Base-by-base conservation (phyloP, 2,888 invertebrate genomes). In the Cephus runcator region DNA sequence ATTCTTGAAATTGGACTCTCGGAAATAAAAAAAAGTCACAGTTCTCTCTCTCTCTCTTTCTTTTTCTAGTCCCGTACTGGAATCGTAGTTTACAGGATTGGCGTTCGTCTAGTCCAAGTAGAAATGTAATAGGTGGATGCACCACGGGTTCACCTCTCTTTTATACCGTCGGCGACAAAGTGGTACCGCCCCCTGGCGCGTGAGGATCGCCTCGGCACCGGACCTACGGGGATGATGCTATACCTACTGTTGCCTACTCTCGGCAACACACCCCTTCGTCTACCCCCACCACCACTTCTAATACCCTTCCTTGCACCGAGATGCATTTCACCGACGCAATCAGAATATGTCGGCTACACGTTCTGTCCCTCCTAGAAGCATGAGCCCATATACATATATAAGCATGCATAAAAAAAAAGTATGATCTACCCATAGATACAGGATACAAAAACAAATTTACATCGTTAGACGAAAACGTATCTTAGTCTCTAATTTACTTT, bases 101-200 rank as follows among this genome's bases (percentile, higher is more conserved):
- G 56, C 56, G 56, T 23, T 56, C 56, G 56, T 56, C 56, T 56
- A 56, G 73, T 76, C 82, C 84, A 83, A 83, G 85, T 86, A 85
- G 83, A 81, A 86, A 82, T 83, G 87, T 86, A 86, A 87, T 88
- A 87, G 86, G 86, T 84, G 83, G 85, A 85, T 85, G 85, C 84
- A 84, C 84, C 85, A 82, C 79, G 81, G 86, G 80, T 79, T 85
- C 85, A 83, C 84, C 85, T 85, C 85, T 86, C 86, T 87, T 87
- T 87, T 87, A 85, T 87, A 86, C 84, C 83, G 81, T 78, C 79
- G 82, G 79, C 83, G 84, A 84, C 82, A 83, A 86, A 84, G 82
- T 80, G 85, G 84, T 83, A 85, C 86, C 85, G 84, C 87, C 87
- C 87, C 84, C 80, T 79, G 81, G 81, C 86, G 85, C 86, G 85